Evolutionary conservation across 2,113 vertebrate species (phyloP).

Genomic region (Rostratula benghalensis): DNA sequence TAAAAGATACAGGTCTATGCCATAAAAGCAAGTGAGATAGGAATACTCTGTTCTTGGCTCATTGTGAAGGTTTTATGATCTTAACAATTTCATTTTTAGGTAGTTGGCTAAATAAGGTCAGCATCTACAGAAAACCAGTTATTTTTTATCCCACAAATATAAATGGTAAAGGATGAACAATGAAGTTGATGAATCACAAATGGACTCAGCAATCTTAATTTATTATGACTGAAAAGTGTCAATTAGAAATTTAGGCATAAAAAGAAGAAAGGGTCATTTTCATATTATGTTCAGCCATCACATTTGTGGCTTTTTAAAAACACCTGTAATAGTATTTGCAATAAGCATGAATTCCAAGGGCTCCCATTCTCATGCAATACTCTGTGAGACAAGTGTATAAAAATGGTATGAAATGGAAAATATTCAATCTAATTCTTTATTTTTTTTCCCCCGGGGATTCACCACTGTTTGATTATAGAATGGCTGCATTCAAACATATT

Average conservation of each 20-base stretch:
- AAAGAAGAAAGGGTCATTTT: background rate
- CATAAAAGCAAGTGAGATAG: background rate
- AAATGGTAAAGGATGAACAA: background rate
- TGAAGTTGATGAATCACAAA: background rate
- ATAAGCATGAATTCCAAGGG: slow-evolving; percentile 14
- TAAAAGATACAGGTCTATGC: background rate
- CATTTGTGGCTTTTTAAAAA: background rate
- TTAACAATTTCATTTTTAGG: background rate
- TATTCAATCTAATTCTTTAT: slow-evolving; percentile 24
- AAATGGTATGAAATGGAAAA: slow-evolving; percentile 53
- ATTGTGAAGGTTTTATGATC: background rate
- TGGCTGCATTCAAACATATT: slow-evolving; percentile 24
- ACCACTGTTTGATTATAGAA: slow-evolving; percentile 54
- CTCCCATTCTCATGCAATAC: background rate
- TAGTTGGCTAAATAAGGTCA: slow-evolving; percentile 1
- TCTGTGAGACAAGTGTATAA: slow-evolving; percentile 17
- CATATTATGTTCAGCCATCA: background rate
- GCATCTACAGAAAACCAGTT: background rate
- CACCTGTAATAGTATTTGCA: background rate
- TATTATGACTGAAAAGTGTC: background rate
- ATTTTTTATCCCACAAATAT: background rate
- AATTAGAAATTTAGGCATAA: background rate
- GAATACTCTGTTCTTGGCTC: background rate
- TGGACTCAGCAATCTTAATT: background rate
- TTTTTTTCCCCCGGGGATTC: slow-evolving; percentile 31